phyloP scores from a whole-genome alignment of 2,113 vertebrate genomes.

The Hiodon tergisus region DNA sequence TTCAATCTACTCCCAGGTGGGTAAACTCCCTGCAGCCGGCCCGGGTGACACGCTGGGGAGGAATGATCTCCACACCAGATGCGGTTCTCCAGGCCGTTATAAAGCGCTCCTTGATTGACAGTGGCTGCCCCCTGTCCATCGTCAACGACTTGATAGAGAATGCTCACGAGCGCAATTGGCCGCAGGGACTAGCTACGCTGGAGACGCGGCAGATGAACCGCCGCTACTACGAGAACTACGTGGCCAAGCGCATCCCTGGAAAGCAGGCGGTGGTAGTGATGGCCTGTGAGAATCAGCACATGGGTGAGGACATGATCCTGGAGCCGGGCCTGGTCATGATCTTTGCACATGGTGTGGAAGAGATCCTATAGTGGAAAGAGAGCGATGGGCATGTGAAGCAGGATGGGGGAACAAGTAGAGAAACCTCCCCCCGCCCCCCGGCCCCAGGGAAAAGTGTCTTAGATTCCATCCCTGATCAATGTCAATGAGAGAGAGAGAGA shows the following conservation, averaged over 20 bases:
- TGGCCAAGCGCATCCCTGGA: constrained; percentile 93
- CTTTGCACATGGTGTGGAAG: constrained; percentile 91
- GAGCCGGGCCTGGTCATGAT: constrained; percentile 96
- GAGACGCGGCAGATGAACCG: constrained; percentile 97
- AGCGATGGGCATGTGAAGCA: neutral
- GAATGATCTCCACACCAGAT: constrained; percentile 96
- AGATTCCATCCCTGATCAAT: neutral
- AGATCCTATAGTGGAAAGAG: constrained; percentile 66
- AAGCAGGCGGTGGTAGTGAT: constrained; percentile 97
- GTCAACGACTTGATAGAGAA: constrained; percentile 95
- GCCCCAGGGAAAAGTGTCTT: neutral
- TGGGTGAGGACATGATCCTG: constrained; percentile 96
- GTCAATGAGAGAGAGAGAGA: neutral
- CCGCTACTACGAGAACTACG: constrained; percentile 98
- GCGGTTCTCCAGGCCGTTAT: constrained; percentile 95
- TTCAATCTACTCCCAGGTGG: constrained; percentile 65
- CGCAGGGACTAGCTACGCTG: constrained; percentile 89
- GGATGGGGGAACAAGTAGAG: neutral
- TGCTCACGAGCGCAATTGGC: constrained; percentile 94
- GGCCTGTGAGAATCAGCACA: constrained; percentile 96
- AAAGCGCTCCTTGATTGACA: constrained; percentile 93
- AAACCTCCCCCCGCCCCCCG: neutral
- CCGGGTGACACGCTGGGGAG: constrained; percentile 92
- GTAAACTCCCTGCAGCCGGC: constrained; percentile 94
- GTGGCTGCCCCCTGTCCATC: constrained; percentile 89